Evolutionary conservation across 37 sponge, comb jelly and placozoan genomes (phyloP), one percentile per base, ranked within the genome.

Genomic region (Halichondria panicea): DNA sequence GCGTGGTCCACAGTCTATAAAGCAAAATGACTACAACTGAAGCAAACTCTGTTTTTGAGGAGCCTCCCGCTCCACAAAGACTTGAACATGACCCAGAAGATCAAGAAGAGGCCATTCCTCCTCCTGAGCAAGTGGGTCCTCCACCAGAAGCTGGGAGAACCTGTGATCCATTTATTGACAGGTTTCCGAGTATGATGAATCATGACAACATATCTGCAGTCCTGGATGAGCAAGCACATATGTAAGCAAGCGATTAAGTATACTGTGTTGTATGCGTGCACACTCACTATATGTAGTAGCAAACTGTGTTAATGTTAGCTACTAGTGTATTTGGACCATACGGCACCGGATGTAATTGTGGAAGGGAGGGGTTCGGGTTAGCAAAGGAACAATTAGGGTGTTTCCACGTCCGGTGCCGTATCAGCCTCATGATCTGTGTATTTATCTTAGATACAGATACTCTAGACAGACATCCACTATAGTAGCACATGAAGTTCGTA

Each of bases 161-260:
- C 19, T 44, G 53, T 54, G 68, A 78, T 53, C 43, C 34, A 18
- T 89, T 89, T 55, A 43, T 79, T 13, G 80, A 84, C 24, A 66
- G 75, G 22, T 68, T 80, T 39, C 28, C 75, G 0, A 55, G 63
- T 15, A 43, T 89, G 70, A 73, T 84, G 32, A 50, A 84, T 43
- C 76, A 79, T 24, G 56, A 43, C 5, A 76, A 80, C 57, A 57
- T 84, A 13, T n/a, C 19, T 3, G 9, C 61, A 9, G 70, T 89
- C 19, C 50, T 84, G 1, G 34, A 4, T 40, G 84, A 83, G 25
- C 91, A 89, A 43, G 59, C 67, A 13, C 59, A 81, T 46, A 82
- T 81, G 89, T 81, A 63, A 81, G 54, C 21, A 0, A 59, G 60
- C 22, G 19, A 19, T 7, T 48, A 15, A 15, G 13, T 48, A 15